Evolutionary conservation across 2,888 invertebrate genomes (phyloP).

Genomic region (Tenthredo amoena): DNA sequence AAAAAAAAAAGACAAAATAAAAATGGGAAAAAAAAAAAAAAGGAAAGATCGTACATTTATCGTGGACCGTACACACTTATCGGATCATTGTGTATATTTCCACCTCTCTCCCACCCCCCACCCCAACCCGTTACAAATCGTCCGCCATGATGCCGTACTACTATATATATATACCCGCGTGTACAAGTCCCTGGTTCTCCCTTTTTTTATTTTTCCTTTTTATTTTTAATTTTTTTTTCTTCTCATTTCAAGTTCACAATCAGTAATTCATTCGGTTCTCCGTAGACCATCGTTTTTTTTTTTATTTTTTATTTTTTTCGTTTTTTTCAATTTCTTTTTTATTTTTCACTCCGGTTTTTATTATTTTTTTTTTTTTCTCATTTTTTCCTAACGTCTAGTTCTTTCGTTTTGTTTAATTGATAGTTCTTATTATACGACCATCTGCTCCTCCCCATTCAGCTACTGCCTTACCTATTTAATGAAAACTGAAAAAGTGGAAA

Average conservation of each 20-base stretch:
- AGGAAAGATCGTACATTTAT: slow-evolving; percentile 44
- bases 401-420: slow-evolving; percentile 40
- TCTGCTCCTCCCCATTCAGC: slow-evolving; percentile 30
- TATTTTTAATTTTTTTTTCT: not conserved
- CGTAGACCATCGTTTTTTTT: no score
- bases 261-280: not conserved
- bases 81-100: slow-evolving; percentile 37
- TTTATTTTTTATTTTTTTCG: not conserved
- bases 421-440: slow-evolving; percentile 45
- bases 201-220: not conserved
- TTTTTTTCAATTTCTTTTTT: not conserved
- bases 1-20: not conserved
- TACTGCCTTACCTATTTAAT: slow-evolving; percentile 24
- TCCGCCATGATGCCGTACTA: slow-evolving; percentile 45
- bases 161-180: no score
- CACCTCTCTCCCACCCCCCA: not conserved
- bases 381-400: not conserved
- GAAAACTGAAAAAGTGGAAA: slow-evolving; percentile 42
- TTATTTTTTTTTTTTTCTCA: not conserved
- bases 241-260: not conserved
- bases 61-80: slow-evolving; percentile 48
- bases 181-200: not conserved
- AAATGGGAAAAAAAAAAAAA: not conserved
- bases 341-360: not conserved
- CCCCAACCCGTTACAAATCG: slow-evolving; percentile 36